A percentile compares a stretch with the other conserved stretches of the same genome.
These are phyloP conservation scores for Mus pahari DNA, from an alignment of 2,113 vertebrate species.

Conservation along the genomic window DNA sequence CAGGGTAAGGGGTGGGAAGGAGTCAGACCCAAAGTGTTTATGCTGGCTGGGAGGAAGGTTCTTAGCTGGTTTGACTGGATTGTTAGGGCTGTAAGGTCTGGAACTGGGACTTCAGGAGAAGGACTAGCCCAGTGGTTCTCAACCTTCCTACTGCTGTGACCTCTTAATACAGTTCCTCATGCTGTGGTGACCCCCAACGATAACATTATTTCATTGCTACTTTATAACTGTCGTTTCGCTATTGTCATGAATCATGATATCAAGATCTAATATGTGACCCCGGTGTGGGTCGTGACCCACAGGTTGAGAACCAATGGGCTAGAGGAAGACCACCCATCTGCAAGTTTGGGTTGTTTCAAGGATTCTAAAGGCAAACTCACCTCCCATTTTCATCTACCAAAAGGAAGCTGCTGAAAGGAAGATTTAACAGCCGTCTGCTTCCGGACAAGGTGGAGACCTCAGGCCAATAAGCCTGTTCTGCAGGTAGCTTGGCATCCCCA, in stretches of 20 bases:
- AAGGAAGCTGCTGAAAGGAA: not conserved
- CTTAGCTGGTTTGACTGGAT: not conserved
- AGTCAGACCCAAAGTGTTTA: not conserved
- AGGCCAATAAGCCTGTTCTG: rapidly evolving
- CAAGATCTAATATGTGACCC: not conserved
- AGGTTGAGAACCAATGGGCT: not conserved
- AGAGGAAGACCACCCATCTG: not conserved
- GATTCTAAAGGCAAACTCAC: constrained; percentile 31
- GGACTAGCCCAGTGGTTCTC: not conserved
- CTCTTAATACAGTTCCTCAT: not conserved
- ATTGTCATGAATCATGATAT: not conserved
- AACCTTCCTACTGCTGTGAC: not conserved
- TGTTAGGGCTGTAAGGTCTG: not conserved
- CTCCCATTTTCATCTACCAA: not conserved
- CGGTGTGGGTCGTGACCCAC: not conserved
- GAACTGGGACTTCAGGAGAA: not conserved
- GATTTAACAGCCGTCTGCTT: not conserved
- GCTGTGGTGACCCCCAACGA: not conserved
- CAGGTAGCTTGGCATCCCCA: not conserved
- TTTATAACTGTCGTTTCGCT: not conserved
- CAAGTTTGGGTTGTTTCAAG: not conserved
- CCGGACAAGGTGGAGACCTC: not conserved
- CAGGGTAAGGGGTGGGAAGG: not conserved
- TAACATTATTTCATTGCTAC: not conserved
- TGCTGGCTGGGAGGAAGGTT: not conserved